Conservation (phyloP, 2,888 invertebrate species). For the Eurois occulta region DNA sequence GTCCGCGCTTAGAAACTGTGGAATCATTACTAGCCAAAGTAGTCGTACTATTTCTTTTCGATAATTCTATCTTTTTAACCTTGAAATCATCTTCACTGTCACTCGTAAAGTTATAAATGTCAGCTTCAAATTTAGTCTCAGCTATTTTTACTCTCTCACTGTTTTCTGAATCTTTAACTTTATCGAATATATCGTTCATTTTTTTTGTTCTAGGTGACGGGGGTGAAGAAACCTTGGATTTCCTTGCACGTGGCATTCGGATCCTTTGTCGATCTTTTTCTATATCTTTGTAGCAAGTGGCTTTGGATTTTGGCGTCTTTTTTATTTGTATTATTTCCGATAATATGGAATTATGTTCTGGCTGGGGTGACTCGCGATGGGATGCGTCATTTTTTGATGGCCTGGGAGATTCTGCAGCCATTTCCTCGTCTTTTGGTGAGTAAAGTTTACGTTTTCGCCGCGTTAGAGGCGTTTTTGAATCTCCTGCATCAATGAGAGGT, state of each 20-base stretch:
- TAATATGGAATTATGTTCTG: constrained; percentile 57
- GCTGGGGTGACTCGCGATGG: not conserved
- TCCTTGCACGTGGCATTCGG: constrained; percentile 69
- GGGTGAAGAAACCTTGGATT: constrained; percentile 56
- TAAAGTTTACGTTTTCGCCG: constrained; percentile 83
- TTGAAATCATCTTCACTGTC: constrained; percentile 85
- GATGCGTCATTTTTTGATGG: not conserved
- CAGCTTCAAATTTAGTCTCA: constrained; percentile 68
- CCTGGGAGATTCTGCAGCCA: constrained; percentile 48
- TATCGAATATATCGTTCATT: constrained; percentile 79
- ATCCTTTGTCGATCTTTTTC: constrained; percentile 77
- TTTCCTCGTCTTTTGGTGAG: constrained; percentile 79
- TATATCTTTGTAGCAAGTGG: constrained; percentile 81
- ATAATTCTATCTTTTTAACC: constrained; percentile 70
- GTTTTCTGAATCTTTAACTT: constrained; percentile 75
- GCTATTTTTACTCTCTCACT: constrained; percentile 72
- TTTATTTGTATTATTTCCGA: constrained; percentile 63
- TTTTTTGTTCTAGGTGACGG: constrained; percentile 77
- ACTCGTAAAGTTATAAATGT: constrained; percentile 81
- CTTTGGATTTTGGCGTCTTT: constrained; percentile 69
- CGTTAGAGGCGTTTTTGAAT: constrained; percentile 53
- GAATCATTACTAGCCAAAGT: constrained; percentile 69
- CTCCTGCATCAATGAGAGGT: constrained; percentile 18
- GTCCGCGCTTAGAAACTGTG: constrained; percentile 59
- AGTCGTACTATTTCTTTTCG: constrained; percentile 69